Evolutionary conservation across 2,888 invertebrate species (phyloP).

Genomic region (Esperia sulphurella): DNA sequence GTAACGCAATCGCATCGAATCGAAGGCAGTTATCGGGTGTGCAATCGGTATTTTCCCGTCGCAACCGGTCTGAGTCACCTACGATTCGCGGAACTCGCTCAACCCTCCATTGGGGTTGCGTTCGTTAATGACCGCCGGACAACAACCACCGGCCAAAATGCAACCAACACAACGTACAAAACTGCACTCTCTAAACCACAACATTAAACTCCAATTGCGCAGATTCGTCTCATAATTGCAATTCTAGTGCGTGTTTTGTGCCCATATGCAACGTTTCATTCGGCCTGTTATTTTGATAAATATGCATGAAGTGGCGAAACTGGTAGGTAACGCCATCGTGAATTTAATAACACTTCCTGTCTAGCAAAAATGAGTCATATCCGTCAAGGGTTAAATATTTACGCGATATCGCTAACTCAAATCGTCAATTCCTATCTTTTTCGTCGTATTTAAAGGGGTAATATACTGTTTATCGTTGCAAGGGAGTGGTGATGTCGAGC

Average conservation of each 20-base stretch:
- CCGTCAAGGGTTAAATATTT: conserved; percentile 73
- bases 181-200: conserved; percentile 64
- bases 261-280: conserved; percentile 74
- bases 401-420: conserved; percentile 59
- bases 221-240: conserved; percentile 45
- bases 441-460: conserved; percentile 27
- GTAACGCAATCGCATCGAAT: conserved; percentile 46
- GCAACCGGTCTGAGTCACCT: conserved; percentile 59
- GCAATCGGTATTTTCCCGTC: conserved; percentile 61
- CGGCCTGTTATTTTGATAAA: conserved; percentile 78
- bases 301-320: conserved; percentile 76
- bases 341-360: conserved; percentile 76
- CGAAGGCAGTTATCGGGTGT: conserved; percentile 53
- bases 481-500: not conserved
- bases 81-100: conserved; percentile 62
- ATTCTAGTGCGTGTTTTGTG: conserved; percentile 64
- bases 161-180: conserved; percentile 50
- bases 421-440: conserved; percentile 52
- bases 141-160: conserved; percentile 54
- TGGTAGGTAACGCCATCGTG: conserved; percentile 70
- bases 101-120: conserved; percentile 64
- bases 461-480: conserved; percentile 25
- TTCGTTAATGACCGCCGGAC: conserved; percentile 71
- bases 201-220: conserved; percentile 60
- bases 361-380: conserved; percentile 75